Evolutionary conservation across 2,797 vertebrate genomes (phyloP).

Genomic region (Potorous gilbertii): DNA sequence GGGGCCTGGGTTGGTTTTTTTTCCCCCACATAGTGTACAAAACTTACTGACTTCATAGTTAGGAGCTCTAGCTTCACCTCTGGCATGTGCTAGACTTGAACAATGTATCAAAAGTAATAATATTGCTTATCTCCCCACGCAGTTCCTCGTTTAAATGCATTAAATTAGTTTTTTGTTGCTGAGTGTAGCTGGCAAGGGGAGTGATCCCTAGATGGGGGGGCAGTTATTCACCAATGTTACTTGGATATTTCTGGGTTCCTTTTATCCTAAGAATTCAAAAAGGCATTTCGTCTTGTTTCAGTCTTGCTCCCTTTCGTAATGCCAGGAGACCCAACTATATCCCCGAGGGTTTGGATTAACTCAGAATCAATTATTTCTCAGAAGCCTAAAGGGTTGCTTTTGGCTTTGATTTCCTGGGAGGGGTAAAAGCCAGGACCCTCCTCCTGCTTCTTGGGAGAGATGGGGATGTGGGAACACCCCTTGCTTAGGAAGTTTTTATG

Average conservation of each 20-base stretch:
- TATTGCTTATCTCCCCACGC: neutral
- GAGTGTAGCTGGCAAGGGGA: neutral
- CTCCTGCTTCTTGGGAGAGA: neutral
- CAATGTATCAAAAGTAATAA: neutral
- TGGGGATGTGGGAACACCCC: neutral
- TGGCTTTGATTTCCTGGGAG: neutral
- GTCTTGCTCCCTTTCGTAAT: neutral
- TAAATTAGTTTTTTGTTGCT: neutral
- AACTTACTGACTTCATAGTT: neutral
- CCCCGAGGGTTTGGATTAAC: neutral
- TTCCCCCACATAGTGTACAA: neutral
- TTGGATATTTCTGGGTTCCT: neutral
- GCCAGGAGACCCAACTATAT: neutral
- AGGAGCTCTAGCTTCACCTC: neutral
- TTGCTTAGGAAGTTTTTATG: constrained; percentile 56
- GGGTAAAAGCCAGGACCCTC: neutral
- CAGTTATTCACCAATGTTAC: neutral
- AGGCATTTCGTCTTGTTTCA: neutral
- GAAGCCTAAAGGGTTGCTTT: neutral
- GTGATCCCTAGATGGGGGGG: neutral
- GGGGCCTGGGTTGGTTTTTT: neutral
- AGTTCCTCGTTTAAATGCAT: neutral
- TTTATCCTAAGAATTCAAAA: neutral
- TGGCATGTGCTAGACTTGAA: neutral
- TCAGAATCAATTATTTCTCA: neutral